Percentiles rank a stretch among this genome's conserved stretches.
Conservation (phyloP, 2,888 invertebrate species). For the Rhyacophila evoluta region DNA sequence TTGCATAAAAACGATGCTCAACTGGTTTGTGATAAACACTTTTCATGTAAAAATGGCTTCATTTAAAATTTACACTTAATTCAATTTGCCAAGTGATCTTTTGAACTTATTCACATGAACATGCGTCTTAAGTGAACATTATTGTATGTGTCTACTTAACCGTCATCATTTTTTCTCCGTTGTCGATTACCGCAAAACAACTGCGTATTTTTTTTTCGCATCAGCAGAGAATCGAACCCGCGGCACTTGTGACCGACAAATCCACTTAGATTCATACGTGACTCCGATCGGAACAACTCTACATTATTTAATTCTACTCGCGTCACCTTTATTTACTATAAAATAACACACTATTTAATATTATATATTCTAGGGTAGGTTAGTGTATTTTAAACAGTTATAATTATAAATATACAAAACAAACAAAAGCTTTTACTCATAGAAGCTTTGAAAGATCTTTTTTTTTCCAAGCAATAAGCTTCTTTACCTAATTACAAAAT, state of each 20-base stretch:
- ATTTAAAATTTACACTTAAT: not conserved
- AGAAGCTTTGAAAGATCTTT: too few species aligned
- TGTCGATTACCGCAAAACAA: constrained; percentile 20
- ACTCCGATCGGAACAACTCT: not conserved
- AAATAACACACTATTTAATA: too few species aligned
- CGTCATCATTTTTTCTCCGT: not conserved
- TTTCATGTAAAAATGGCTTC: not conserved
- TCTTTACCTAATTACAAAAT: too few species aligned
- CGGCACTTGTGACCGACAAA: constrained; percentile 24
- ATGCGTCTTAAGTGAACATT: not conserved
- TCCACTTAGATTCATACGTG: constrained; percentile 21
- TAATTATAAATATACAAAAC: too few species aligned
- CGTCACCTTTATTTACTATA: too few species aligned
- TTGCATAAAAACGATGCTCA: too few species aligned
- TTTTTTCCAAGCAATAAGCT: too few species aligned
- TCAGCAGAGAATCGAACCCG: constrained; percentile 13
- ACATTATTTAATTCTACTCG: constrained; percentile 8
- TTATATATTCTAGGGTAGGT: too few species aligned
- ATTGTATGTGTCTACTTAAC: constrained; percentile 1
- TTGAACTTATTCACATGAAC: not conserved
- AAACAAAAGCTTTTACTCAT: too few species aligned
- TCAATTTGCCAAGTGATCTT: not conserved
- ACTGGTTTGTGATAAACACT: too few species aligned
- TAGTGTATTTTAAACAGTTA: too few species aligned
- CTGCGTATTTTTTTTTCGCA: constrained; percentile 21